Percentiles rank a stretch among this genome's conserved stretches.
Evolutionary conservation across 2,113 vertebrate species (phyloP).

Genomic region (Alces alces): DNA sequence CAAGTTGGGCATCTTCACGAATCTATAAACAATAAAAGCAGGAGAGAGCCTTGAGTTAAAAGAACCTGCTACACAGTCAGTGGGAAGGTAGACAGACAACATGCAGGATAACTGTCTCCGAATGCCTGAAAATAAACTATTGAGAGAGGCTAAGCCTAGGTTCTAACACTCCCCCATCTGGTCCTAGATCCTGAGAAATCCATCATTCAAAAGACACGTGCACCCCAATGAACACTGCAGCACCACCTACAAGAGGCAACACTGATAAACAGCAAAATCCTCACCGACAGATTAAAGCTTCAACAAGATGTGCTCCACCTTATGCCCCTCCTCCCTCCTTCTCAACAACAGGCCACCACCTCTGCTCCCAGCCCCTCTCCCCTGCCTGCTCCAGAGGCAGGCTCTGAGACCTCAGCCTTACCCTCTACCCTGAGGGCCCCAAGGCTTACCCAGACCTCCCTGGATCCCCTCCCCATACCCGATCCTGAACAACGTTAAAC

Average conservation of each 20-base stretch:
- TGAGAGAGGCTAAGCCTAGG: neutral
- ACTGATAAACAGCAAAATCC: neutral
- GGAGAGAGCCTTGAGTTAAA: neutral
- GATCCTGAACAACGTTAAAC: neutral
- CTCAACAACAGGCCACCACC: neutral
- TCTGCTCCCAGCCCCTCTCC: neutral
- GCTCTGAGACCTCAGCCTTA: neutral
- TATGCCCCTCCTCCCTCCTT: neutral
- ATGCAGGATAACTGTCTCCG: neutral
- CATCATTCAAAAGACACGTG: neutral
- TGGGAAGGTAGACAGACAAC: neutral
- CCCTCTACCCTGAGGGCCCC: neutral
- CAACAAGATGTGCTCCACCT: fast-evolving
- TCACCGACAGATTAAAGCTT: neutral
- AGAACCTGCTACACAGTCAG: neutral
- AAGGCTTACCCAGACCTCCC: neutral
- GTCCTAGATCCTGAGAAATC: neutral
- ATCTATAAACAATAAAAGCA: neutral
- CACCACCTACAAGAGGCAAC: neutral
- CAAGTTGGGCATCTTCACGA: neutral
- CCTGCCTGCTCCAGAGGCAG: neutral
- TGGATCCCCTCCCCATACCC: neutral
- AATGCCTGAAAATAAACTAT: neutral
- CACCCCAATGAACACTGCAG: neutral
- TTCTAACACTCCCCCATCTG: neutral